Conservation (phyloP, 2,888 invertebrate species). For the Girardia tigrina region DNA sequence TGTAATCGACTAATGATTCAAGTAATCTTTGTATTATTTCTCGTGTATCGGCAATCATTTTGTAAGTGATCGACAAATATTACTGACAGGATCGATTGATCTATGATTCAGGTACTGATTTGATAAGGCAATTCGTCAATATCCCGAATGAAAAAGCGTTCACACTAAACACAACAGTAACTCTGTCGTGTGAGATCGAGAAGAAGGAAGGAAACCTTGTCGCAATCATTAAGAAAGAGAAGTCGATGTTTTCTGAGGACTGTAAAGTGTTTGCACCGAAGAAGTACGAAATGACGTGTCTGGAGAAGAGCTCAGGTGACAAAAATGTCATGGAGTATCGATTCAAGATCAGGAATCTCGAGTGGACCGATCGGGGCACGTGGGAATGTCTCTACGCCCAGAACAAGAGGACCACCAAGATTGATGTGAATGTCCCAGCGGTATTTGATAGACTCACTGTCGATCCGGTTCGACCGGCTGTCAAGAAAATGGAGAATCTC, state of each 20-base stretch:
- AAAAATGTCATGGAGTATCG: not conserved
- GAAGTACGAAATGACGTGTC: not conserved
- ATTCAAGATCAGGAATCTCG: slow-evolving; percentile 13
- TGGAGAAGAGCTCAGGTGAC: not conserved
- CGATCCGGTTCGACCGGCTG: not conserved
- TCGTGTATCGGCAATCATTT: not conserved
- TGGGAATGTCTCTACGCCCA: slow-evolving; percentile 28
- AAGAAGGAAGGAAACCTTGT: not conserved
- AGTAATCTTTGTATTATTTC: not conserved
- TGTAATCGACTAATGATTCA: not conserved
- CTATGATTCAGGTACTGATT: not conserved
- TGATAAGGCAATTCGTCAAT: not conserved
- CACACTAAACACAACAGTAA: not conserved
- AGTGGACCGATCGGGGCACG: slow-evolving; percentile 12
- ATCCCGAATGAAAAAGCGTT: not conserved
- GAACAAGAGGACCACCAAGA: not conserved
- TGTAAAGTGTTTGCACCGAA: slow-evolving; percentile 21
- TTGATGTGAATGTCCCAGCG: not conserved
- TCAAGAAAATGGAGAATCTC: not conserved
- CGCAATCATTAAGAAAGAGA: not conserved
- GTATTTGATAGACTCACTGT: not conserved
- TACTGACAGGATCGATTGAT: not conserved
- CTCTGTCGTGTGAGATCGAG: not conserved
- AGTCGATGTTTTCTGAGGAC: not conserved
- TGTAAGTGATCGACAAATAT: not conserved